Evolutionary conservation across 2,888 invertebrate species (phyloP).

Genomic region (Sericinus montela): DNA sequence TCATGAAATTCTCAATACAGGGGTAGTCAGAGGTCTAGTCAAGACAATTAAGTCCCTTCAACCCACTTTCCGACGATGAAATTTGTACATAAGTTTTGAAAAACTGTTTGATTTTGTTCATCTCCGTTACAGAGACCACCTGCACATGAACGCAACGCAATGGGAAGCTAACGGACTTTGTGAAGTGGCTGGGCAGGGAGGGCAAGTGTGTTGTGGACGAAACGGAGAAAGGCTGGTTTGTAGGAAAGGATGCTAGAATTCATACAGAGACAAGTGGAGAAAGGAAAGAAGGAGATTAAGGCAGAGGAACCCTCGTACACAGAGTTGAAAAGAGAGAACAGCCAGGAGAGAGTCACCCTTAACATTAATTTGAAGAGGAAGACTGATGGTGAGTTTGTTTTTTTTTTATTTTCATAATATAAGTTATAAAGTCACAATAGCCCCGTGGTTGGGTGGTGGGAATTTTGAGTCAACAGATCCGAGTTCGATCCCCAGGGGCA

Average conservation of each 20-base stretch:
- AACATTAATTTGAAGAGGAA: conserved; percentile 72
- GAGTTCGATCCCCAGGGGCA: too few relatives aligned
- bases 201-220: conserved; percentile 96
- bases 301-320: conserved; percentile 89
- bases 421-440: too few relatives aligned
- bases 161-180: conserved; percentile 98
- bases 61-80: too few relatives aligned
- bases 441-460: too few relatives aligned
- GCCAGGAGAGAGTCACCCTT: conserved; percentile 83
- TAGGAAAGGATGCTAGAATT: conserved; percentile 95
- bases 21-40: too few relatives aligned
- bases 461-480: too few relatives aligned
- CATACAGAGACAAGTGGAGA: conserved; percentile 88
- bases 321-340: conserved; percentile 83
- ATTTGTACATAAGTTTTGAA: too few relatives aligned
- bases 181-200: conserved; percentile 94
- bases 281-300: conserved; percentile 93
- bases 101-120: too few relatives aligned
- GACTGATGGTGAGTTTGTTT: conserved; percentile 42
- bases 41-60: too few relatives aligned
- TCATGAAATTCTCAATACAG: too few relatives aligned
- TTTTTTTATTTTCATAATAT: too few relatives aligned
- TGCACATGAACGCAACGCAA: conserved; percentile 99
- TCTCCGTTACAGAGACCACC: conserved; percentile 82
- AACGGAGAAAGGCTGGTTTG: conserved; percentile 95